These are phyloP conservation scores for Heterohyrax brucei DNA, from an alignment of 2,797 vertebrate species.

Conservation along the genomic window DNA sequence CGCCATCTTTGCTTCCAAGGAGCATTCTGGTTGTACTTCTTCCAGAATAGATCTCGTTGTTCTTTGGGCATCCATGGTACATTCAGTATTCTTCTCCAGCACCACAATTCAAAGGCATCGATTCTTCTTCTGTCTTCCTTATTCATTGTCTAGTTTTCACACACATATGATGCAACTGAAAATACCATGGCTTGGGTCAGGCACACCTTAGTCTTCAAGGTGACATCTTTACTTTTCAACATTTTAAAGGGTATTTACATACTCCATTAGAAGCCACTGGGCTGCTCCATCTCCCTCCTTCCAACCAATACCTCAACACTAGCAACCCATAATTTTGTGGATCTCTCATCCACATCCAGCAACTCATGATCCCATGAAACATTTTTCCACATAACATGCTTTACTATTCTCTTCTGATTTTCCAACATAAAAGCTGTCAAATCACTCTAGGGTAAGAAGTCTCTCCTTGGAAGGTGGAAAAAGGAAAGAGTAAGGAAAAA, in stretches of 20 bases:
- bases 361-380: not conserved
- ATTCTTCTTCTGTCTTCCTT: too few relatives aligned
- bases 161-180: too few relatives aligned
- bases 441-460: constrained; percentile 45
- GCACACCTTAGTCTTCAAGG: too few relatives aligned
- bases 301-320: not conserved
- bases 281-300: not conserved
- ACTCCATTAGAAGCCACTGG: not conserved
- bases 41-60: too few relatives aligned
- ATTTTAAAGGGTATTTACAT: not conserved
- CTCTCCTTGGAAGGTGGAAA: not conserved
- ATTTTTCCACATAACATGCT: not conserved
- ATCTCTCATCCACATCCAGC: constrained; percentile 23
- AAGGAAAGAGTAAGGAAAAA: constrained; percentile 22
- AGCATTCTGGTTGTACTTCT: too few relatives aligned
- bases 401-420: constrained; percentile 49
- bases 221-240: too few relatives aligned
- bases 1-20: too few relatives aligned
- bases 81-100: too few relatives aligned
- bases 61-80: too few relatives aligned
- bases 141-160: too few relatives aligned
- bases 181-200: too few relatives aligned
- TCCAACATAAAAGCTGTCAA: constrained; percentile 26
- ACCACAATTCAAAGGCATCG: too few relatives aligned
- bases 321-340: not conserved